Base-by-base conservation (phyloP, 2,888 invertebrate species). In the Pristionchus arcanus region DNA sequence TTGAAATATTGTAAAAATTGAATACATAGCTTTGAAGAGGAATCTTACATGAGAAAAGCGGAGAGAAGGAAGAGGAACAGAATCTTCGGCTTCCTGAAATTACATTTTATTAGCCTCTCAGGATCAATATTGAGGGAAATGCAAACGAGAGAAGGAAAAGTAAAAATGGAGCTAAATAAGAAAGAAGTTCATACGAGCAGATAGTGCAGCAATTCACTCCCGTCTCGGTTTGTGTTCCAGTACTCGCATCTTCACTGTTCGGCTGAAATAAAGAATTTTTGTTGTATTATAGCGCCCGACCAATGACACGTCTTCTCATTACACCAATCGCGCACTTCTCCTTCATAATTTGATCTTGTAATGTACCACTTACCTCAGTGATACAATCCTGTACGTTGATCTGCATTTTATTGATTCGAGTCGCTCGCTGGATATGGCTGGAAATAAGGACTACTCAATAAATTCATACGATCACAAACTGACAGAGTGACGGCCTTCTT, bases 31-130 rank as follows among this genome's bases (percentile, higher is more conserved):
- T 4, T 2, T 0, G 9, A 21, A 31, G 5, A 9, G 25, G 2
- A 7, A 42, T 21, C 63, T 86, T 88, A 94, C 94, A 93, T 90
- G 85, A 94, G 91, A 83, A 91, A 93, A 31, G 94, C 92, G 63
- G 93, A 93, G 16, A 94, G 83, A n/a, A 93, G 21, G 25, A 94
- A 86, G 83, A 94, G 93, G 31, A 93, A 90, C 13, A 93, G 88
- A 28, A 94, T 90, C 42, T 88, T 88, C 11, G 55, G 34, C 1
- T n/a, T 71, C 31, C 87, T 88, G 87, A 16, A 31, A 25, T 53
- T 34, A 13, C 21, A 21, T 55, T 66, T 66, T 42, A 5, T 42
- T 42, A 42, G 42, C 42, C 3, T 42, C 42, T 9, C 42, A 42
- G 9, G 42, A 42, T 42, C 42, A 42, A 42, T 42, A 42, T 3